phyloP scores from a whole-genome alignment of 2,888 invertebrate species.

The Melangyna quadrimaculata region DNA sequence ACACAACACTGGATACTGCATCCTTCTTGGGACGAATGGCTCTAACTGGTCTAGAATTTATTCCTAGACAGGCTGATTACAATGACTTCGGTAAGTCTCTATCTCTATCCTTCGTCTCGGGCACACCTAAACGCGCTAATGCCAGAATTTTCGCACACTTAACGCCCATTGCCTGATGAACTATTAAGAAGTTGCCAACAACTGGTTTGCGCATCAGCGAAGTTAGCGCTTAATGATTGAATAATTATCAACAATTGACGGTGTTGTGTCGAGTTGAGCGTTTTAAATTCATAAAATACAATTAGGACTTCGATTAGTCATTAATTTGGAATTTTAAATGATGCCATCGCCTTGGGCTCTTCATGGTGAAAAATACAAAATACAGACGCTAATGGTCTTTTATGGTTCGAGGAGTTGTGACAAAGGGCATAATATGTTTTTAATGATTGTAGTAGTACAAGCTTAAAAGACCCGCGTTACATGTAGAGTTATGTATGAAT shows the following conservation, averaged over 20 bases:
- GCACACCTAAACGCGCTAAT: background rate
- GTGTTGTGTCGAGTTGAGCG: conserved; percentile 55
- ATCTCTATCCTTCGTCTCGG: background rate
- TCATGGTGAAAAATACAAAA: conserved; percentile 3
- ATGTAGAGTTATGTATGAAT: background rate
- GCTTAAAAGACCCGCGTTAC: background rate
- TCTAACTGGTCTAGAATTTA: conserved; percentile 20
- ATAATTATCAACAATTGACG: conserved; percentile 70
- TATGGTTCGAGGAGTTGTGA: background rate
- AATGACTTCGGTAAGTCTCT: conserved; percentile 1
- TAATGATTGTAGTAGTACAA: background rate
- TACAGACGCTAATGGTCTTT: background rate
- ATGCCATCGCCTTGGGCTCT: conserved; percentile 42
- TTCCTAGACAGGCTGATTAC: conserved; percentile 47
- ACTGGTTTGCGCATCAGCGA: background rate
- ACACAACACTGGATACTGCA: conserved; percentile 20
- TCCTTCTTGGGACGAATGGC: background rate
- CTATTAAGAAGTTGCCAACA: background rate
- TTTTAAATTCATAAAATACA: conserved; percentile 72
- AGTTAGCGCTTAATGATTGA: conserved; percentile 68
- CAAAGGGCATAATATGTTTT: background rate
- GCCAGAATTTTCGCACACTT: conserved; percentile 41
- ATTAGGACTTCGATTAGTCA: conserved; percentile 71
- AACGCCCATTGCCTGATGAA: conserved; percentile 52
- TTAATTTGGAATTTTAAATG: conserved; percentile 70